Base-by-base conservation (phyloP, 1,140 invertebrate genomes). In the Tetragonula clypearis region DNA sequence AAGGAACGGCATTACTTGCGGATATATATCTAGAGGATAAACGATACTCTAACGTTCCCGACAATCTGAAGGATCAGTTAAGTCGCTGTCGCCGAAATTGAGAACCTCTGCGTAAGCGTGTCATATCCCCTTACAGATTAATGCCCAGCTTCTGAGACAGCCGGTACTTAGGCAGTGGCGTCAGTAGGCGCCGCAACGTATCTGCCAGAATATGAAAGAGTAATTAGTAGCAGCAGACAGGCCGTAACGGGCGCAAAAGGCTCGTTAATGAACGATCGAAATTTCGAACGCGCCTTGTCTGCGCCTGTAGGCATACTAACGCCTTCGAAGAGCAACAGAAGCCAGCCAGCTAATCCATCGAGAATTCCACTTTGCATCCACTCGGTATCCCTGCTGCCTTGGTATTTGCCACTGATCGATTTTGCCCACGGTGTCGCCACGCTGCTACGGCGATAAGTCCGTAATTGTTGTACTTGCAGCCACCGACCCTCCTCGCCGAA, bases 391-490 rank as follows among this genome's bases (percentile, higher is more conserved):
- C 41, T 49, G 82, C 79, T 49, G 82, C 79, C 79, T 88, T 65
- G 60, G 66, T 78, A 84, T 73, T 90, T 71, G 41, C 56, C 68
- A 66, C 72, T 82, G 84, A 91, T 92, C 91, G 86, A 88, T 85
- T 75, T 78, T 84, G 66, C 41, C 65, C 65, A 73, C 83, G 68
- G 87, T 71, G 71, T 77, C 76, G 72, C 69, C 81, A 68, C 78
- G 41, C 84, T 49, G 78, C 72, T 68, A 49, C 68, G 69, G 56
- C 85, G 86, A 83, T 87, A 87, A 90, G 87, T 90, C 82, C 83
- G 86, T 91, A 92, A 92, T 91, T 91, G 89, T 88, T 90, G 90
- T 91, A 90, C 88, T 90, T 90, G 90, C 79, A 8, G 41, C 41
- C 41, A 8, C 6, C 41, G 0, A 49, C 6, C 41, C 41, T 8